Base-by-base conservation (phyloP, 2,888 invertebrate species). In the Smittia sp. region DNA sequence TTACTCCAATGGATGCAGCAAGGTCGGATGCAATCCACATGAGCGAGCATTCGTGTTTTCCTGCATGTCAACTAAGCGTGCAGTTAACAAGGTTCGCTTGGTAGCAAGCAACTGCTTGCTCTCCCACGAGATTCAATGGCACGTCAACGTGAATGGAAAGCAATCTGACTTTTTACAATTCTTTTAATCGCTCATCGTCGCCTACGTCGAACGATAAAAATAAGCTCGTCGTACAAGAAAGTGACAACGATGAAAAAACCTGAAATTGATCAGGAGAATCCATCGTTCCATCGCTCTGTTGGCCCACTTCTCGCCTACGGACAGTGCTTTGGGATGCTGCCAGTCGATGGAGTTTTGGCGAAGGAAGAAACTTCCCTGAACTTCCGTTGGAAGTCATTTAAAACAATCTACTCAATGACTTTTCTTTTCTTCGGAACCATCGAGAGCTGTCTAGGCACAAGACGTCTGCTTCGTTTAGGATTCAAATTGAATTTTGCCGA, bases 271-370 rank as follows among this genome's bases (percentile, higher is more conserved):
- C 46, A 46, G n/a, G 18, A 27, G 1, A 22, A 68, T 52, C 39
- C n/a, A 68, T 70, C 58, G 15, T 70, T 70, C 18, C 70, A 70
- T 22, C 18, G 38, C 20, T 39, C 27, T 27, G 32, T 70, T 20
- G 70, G 70, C 27, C 70, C 54, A 4, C 20, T 20, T 20, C 32
- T 70, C 15, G 25, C 32, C 11, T 54, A 46, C 22, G 58, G 32
- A 27, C 70, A 70, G 32, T 13, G 54, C 1, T 70, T 70, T 15
- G 70, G 38, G 13, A 22, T 70, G 32, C 27, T 70, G 25, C 58
- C 87, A 0, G 83, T 86, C 0, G 79, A 80, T 27, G 86, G 86
- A 0, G 78, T 86, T 0, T 83, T 80, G 18, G 79, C 80, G 1
- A 77, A 80, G 1, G 81, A 84, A 75, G 82, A 85, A 0, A 80